Conservation (phyloP, 2,888 invertebrate species). For the Thyatira batis region DNA sequence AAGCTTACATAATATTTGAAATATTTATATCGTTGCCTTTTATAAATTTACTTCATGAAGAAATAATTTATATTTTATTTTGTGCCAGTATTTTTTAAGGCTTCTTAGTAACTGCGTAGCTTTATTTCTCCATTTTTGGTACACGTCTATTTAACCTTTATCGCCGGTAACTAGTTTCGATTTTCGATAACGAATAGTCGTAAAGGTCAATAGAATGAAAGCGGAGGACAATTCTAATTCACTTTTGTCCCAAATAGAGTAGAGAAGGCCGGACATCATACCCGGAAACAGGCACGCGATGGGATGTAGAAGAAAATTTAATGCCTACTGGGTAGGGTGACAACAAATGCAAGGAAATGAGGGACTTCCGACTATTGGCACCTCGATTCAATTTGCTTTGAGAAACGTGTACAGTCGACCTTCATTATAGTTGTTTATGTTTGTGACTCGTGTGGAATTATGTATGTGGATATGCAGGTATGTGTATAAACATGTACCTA, state of each 20-base stretch:
- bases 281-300: constrained; percentile 57
- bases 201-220: constrained; percentile 57
- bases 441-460: constrained; percentile 9
- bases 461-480: neutral
- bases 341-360: constrained; percentile 78
- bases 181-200: constrained; percentile 47
- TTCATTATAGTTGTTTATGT: constrained; percentile 39
- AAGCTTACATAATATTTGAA: no score
- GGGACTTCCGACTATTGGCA: constrained; percentile 73
- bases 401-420: constrained; percentile 31
- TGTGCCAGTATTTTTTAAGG: no score
- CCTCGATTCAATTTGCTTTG: constrained; percentile 72
- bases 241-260: constrained; percentile 54
- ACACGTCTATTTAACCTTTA: constrained; percentile 15
- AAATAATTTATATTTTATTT: no score
- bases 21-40: no score
- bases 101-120: no score
- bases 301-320: constrained; percentile 66
- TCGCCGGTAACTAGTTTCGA: constrained; percentile 47
- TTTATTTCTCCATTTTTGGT: neutral
- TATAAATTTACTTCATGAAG: no score
- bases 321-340: constrained; percentile 57
- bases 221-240: constrained; percentile 58
- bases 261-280: constrained; percentile 55
- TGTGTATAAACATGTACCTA: neutral